Evolutionary conservation across 1,140 invertebrate genomes (phyloP).

Genomic region (Medauroidea extradentata): DNA sequence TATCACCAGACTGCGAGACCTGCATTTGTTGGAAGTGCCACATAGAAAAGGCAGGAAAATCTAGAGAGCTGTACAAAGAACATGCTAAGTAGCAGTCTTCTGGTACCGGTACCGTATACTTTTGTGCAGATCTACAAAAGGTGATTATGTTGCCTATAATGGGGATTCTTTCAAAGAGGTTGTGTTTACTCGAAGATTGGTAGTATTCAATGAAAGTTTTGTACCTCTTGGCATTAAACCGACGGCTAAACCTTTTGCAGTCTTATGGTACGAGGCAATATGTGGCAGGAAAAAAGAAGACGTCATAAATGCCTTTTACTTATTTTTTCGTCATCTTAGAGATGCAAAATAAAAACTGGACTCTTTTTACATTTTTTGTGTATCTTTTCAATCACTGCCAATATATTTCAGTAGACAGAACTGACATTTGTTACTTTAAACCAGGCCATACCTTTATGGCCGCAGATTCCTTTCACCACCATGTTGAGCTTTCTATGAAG

Average conservation of each 20-base stretch:
- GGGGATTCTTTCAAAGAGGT: conserved; percentile 21
- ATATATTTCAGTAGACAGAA: neutral
- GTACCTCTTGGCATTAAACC: conserved; percentile 14
- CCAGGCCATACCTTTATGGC: conserved; percentile 13
- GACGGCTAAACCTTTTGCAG: neutral
- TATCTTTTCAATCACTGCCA: neutral
- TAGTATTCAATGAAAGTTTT: conserved; percentile 21
- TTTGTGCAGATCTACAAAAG: conserved; percentile 11
- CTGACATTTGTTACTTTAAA: conserved; percentile 5
- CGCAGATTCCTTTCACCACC: conserved; percentile 8
- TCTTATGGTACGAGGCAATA: conserved; percentile 23
- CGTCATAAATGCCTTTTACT: conserved; percentile 22
- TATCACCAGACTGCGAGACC: neutral
- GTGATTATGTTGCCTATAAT: conserved; percentile 17
- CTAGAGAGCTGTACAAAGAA: neutral
- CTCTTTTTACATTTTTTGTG: neutral
- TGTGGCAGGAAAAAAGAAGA: conserved; percentile 19
- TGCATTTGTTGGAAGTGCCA: neutral
- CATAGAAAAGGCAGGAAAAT: conserved; percentile 7
- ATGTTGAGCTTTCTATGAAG: conserved; percentile 12
- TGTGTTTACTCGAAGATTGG: conserved; percentile 19
- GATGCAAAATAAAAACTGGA: conserved; percentile 6
- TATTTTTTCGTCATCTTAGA: conserved; percentile 10
- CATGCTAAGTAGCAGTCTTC: neutral
- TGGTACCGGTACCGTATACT: neutral